Evolutionary conservation across 2,888 invertebrate genomes (phyloP), one percentile per base, ranked within the genome.

Genomic region (Lordiphosa fenestrarum): DNA sequence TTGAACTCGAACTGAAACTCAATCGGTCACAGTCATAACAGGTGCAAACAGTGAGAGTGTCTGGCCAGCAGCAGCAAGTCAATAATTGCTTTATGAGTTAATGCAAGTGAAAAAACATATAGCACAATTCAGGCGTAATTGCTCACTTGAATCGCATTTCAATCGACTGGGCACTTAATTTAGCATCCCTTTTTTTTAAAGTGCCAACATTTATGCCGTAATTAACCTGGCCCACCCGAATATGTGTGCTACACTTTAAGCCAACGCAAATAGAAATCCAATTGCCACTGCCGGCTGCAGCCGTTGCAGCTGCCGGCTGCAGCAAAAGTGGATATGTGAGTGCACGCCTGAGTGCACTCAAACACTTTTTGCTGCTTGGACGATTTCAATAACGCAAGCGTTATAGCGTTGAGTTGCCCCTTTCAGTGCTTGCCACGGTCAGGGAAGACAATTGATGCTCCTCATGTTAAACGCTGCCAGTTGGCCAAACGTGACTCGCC

Each of bases 391-490:
- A 77, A 68, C 59, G 66, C 63, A 66, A 65, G 15, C 44, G 30
- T 44, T 44, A 44, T 13, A 33, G 30, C 56, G 56, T 58, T 71
- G 48, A 48, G 57, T 56, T 63, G 58, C 60, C 30, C 35, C 57
- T 61, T 58, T 53, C 59, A 51, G 52, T 57, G 55, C 44, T 46
- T 59, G 55, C 66, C 50, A 58, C 55, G 80, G 84, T 81, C 77
- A 76, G 53, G 76, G 63, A 71, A 30, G 83, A 74, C 83, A 75
- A 76, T 82, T 71, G 80, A 83, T 75, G 75, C 72, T 62, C 51
- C 30, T 46, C 30, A 58, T 67, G 84, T 58, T 70, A 68, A 80
- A 68, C 53, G 69, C 66, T 65, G 62, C 64, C 69, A 61, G 63
- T 66, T 69, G 71, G 60, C 53, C 60, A 60, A 63, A 74, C 81